Percentiles rank a stretch among this genome's conserved stretches.
These are phyloP conservation scores for Drosophila peninsularis DNA, from an alignment of 2,888 invertebrate species.

Conservation along the genomic window DNA sequence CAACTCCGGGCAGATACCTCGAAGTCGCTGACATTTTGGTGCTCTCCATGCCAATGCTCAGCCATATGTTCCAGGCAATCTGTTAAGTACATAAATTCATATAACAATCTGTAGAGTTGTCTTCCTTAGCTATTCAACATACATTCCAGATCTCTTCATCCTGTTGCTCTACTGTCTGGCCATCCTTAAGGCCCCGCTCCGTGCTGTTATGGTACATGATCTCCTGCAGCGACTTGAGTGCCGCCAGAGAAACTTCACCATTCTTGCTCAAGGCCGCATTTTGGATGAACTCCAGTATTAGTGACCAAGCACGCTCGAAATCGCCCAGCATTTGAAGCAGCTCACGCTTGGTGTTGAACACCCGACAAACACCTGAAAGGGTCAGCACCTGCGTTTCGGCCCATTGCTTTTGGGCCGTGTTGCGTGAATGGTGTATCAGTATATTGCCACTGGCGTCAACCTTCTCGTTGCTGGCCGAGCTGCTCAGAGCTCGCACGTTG, in stretches of 20 bases:
- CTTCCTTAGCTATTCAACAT: constrained; percentile 36
- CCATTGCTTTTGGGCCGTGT: constrained; percentile 99
- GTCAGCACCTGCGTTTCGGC: constrained; percentile 98
- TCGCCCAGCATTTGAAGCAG: constrained; percentile 93
- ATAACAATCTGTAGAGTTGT: not conserved
- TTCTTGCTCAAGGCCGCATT: constrained; percentile 96
- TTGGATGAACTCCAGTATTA: constrained; percentile 96
- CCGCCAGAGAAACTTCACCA: constrained; percentile 97
- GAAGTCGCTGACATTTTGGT: constrained; percentile 86
- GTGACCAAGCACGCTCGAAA: constrained; percentile 96
- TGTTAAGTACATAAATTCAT: constrained; percentile 30
- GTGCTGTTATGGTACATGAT: constrained; percentile 89
- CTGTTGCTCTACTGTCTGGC: constrained; percentile 62
- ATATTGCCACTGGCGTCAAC: constrained; percentile 97
- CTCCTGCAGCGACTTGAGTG: constrained; percentile 98
- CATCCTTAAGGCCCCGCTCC: constrained; percentile 81
- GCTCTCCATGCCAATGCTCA: constrained; percentile 92
- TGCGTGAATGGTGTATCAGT: constrained; percentile 98
- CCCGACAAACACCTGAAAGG: constrained; percentile 95
- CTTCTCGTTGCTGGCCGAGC: constrained; percentile 88
- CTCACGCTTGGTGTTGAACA: constrained; percentile 95
- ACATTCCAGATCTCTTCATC: constrained; percentile 90
- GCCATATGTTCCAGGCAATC: constrained; percentile 93
- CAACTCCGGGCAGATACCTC: constrained; percentile 45
- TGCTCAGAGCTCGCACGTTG: constrained; percentile 91